phyloP scores from a whole-genome alignment of 1,140 invertebrate species.

The Phymorhynchus buccinoides region DNA sequence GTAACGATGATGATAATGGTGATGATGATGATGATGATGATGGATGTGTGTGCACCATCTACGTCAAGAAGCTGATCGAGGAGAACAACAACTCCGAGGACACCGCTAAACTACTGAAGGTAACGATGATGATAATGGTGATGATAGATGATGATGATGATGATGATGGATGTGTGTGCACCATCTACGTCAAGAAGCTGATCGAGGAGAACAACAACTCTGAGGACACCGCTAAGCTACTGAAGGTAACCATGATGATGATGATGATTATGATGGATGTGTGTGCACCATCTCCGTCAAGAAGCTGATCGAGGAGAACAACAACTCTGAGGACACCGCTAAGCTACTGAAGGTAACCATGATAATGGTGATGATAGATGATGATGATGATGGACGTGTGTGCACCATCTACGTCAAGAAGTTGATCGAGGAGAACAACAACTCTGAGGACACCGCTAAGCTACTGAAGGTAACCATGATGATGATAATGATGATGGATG shows the following conservation, averaged over 20 bases:
- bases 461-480: conserved; percentile 78
- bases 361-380: too few species aligned
- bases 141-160: too few species aligned
- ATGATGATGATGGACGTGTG: too few species aligned
- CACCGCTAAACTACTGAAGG: conserved; percentile 82
- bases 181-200: conserved; percentile 92
- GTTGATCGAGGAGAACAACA: conserved; percentile 93
- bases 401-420: conserved; percentile 92
- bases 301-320: conserved; percentile 95
- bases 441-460: conserved; percentile 90
- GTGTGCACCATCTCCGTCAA: conserved; percentile 88
- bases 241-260: too few species aligned
- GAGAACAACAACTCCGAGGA: conserved; percentile 94
- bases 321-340: conserved; percentile 90
- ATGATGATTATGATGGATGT: too few species aligned
- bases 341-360: conserved; percentile 78
- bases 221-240: conserved; percentile 90
- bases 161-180: too few species aligned
- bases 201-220: conserved; percentile 93
- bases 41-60: too few species aligned
- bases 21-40: too few species aligned
- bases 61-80: conserved; percentile 96
- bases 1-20: conserved; percentile 51
- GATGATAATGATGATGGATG: too few species aligned
- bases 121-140: too few species aligned